Base-by-base conservation (phyloP, 1,140 invertebrate species). In the Chlorops oryzae region DNA sequence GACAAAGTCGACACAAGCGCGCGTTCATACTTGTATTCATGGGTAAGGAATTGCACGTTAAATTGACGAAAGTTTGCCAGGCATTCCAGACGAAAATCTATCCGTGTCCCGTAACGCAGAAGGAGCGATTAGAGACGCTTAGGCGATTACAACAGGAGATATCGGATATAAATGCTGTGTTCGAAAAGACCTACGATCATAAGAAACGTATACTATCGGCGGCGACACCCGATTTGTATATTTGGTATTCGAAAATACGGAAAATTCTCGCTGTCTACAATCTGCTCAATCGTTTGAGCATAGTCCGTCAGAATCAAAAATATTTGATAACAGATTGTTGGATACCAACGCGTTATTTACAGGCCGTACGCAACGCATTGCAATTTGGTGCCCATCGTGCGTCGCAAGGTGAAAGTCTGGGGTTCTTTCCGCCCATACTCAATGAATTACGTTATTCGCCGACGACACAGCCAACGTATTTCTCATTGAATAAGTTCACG, bases 271-370 rank as follows among this genome's bases (percentile, higher is more conserved):
- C 87, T 3, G 90, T 94, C 56, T 95, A 93, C 71, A 87, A 90
- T 62, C 87, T 89, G 0, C 73, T 96, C 54, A 96, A 95, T 74
- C 74, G 91, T 22, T 90, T 94, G 72, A 90, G 91, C 66, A 71
- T 87, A 48, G 89, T 92, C 65, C 90, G 90, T 57, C 82, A 88
- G 74, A 87, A 86, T 20, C 90, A 93, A 64, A 87, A 86, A 54
- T 96, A 92, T 75, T 75, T 98, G 28, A 93, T 97, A 55, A 92
- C 88, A 7, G 94, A 98, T 74, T 95, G 92, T 72, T 98, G 93
- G 92, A 86, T 92, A 55, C 90, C 94, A 0, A 80, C 82, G 1
- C 75, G 81, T 24, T 88, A 96, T 58, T 74, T 96, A 18, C 78
- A 84, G 17, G 78, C 81, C 23, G 91, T 98, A 27, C 87, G 92